Conservation (phyloP, 2,113 vertebrate genomes). For the Labeo rohita region DNA sequence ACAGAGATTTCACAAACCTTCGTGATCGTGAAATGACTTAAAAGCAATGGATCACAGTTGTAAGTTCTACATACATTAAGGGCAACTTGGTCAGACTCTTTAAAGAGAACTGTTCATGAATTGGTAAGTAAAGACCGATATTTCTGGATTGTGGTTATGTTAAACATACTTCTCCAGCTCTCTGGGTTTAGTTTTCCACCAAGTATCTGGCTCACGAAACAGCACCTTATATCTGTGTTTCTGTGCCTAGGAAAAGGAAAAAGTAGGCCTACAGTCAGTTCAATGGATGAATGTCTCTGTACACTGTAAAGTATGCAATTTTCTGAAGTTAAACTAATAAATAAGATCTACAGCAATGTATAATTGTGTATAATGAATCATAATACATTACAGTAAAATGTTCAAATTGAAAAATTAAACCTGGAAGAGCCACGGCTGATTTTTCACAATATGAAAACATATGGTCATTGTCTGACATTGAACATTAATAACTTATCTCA, state of each 20-base stretch:
- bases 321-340: neutral
- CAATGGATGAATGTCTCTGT: neutral
- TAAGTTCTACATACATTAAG: neutral
- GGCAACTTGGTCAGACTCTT: too few relatives aligned
- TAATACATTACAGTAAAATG: neutral
- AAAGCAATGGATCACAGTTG: neutral
- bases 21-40: neutral
- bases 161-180: slow-evolving; percentile 90
- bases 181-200: slow-evolving; percentile 95
- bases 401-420: too few relatives aligned
- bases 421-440: neutral
- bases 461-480: neutral
- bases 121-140: neutral
- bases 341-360: neutral
- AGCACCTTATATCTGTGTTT: slow-evolving; percentile 89
- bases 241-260: slow-evolving; percentile 79
- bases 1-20: neutral
- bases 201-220: slow-evolving; percentile 94
- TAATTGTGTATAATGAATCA: neutral
- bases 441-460: neutral
- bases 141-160: slow-evolving; percentile 29
- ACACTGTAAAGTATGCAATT: neutral
- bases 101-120: too few relatives aligned
- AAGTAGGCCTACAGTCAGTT: neutral
- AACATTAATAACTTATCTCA: neutral